Conservation (phyloP, 2,888 invertebrate genomes). For the Himalopsyche japonica region DNA sequence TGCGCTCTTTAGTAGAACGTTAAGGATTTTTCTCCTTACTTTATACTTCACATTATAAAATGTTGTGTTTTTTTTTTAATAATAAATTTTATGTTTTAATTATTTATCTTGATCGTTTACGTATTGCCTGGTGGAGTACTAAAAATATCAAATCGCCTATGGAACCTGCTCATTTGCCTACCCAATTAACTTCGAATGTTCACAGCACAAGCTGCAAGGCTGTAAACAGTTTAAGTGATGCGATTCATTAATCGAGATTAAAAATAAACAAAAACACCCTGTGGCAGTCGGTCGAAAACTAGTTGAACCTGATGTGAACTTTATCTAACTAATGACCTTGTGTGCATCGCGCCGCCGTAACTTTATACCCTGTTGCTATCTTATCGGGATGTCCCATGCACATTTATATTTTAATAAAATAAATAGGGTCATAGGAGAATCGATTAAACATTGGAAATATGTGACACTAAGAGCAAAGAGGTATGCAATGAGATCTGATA, state of each 20-base stretch:
- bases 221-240: not conserved
- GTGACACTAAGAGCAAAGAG: too few relatives aligned
- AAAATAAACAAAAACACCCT: not conserved
- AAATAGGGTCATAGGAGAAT: not conserved
- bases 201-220: not conserved
- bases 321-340: conserved; percentile 11
- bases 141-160: not conserved
- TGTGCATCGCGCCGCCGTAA: not conserved
- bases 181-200: not conserved
- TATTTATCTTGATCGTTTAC: not conserved
- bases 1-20: too few relatives aligned
- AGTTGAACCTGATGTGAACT: conserved; percentile 12
- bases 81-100: too few relatives aligned
- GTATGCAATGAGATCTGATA: too few relatives aligned
- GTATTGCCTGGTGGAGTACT: not conserved
- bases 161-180: not conserved
- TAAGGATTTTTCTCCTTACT: too few relatives aligned
- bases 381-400: conserved; percentile 4
- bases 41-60: too few relatives aligned
- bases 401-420: not conserved
- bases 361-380: not conserved
- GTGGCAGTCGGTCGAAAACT: not conserved
- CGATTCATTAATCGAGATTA: not conserved
- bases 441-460: too few relatives aligned
- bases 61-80: too few relatives aligned